These are phyloP conservation scores for Scaptomyza cyrtandrae DNA, from an alignment of 2,888 invertebrate genomes.

Conservation along the genomic window DNA sequence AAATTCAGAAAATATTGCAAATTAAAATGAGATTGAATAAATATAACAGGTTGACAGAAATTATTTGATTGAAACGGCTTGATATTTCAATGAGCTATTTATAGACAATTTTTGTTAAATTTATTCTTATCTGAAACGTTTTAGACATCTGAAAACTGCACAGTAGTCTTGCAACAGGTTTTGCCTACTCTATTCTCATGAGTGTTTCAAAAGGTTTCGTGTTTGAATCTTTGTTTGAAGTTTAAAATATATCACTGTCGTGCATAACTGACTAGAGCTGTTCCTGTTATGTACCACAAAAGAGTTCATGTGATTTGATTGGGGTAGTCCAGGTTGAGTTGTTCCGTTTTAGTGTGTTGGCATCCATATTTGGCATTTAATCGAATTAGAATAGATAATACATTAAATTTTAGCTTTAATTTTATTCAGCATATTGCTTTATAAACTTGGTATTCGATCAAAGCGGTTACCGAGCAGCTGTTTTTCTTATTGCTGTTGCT, in stretches of 20 bases:
- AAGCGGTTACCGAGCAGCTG: conserved; percentile 25
- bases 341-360: conserved; percentile 10
- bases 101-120: not conserved
- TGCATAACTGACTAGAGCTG: not conserved
- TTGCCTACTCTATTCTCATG: not conserved
- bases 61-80: not conserved
- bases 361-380: conserved; percentile 15
- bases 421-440: conserved; percentile 54
- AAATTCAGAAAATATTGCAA: not conserved
- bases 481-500: conserved; percentile 25
- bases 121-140: not conserved
- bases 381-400: conserved; percentile 32
- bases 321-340: not conserved
- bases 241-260: not conserved
- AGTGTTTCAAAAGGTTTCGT: not conserved
- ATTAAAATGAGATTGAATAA: not conserved
- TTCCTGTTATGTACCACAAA: too few species aligned
- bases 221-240: too few species aligned
- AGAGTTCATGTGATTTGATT: not conserved
- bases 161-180: conserved; percentile 38
- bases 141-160: conserved; percentile 17
- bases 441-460: conserved; percentile 33
- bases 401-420: conserved; percentile 29
- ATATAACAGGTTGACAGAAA: not conserved
- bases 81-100: not conserved